Evolutionary conservation across 2,888 invertebrate genomes (phyloP), one percentile per base, ranked within the genome.

Genomic region (Griposia aprilina): DNA sequence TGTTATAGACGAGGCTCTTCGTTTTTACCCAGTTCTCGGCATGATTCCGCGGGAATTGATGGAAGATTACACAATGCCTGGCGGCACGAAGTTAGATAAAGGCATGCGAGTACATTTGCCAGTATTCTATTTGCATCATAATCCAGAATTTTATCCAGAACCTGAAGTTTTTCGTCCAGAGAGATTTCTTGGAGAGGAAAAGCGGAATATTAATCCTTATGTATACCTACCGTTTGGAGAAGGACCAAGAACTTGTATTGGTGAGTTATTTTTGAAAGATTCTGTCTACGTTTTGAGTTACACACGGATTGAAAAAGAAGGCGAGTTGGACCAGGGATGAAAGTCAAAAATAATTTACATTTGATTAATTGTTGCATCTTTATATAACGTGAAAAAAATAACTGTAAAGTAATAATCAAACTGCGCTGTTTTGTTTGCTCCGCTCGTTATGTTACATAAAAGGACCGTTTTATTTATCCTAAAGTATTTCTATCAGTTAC

Each of bases 151-250:
- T 76, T 94, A 90, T 73, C 88, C 90, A 2, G 88, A 93, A 7
- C 94, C 94, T 6, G 90, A 93, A n/a, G 74, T 79, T 13, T 94
- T 83, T 55, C 80, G 78, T 0, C 94, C 94, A 0, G 93, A 93
- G 78, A 84, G 94, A 45, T 93, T 93, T 74, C 74, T 91, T 0
- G 90, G 89, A 1, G 90, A 90, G 1, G 88, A 88, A 20, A 92
- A 88, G 77, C 78, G 82, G 3, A 86, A 90, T 2, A 87, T 93
- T 6, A 90, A 87, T 50, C 91, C 90, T 0, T 93, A 85, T 76
- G 91, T 89, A 0, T 93, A 90, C 66, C 73, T 92, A 23, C 93
- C 93, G 1, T 94, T 93, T 75, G 93, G 94, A n/a, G 92, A 91
- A 69, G 93, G 94, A 17, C 92, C 91, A 0, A 87, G 94, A 73